Conservation (phyloP, 2,797 vertebrate genomes). For the Buphagus erythrorhynchus region DNA sequence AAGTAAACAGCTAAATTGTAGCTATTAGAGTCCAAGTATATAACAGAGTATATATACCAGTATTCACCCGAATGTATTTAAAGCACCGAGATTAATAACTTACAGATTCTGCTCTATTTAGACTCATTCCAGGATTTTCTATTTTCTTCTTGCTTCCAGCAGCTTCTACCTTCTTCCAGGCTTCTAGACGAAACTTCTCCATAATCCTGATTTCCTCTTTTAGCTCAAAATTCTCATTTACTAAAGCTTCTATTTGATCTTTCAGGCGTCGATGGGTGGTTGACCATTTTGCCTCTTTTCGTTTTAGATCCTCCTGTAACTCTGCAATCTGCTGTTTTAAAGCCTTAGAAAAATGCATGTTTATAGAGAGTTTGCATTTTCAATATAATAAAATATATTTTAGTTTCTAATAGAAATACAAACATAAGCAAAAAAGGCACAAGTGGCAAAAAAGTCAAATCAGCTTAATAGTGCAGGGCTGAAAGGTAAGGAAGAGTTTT, state of each 20-base stretch:
- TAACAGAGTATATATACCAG: background rate
- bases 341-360: slow-evolving; percentile 67
- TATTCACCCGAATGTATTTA: background rate
- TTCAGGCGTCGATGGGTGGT: slow-evolving; percentile 84
- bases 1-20: background rate
- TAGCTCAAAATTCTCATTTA: slow-evolving; percentile 86
- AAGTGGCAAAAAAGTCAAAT: background rate
- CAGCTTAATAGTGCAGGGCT: background rate
- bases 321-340: slow-evolving; percentile 89
- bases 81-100: slow-evolving; percentile 27
- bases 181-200: slow-evolving; percentile 88
- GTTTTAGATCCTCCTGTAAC: slow-evolving; percentile 90
- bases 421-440: background rate
- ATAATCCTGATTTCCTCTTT: slow-evolving; percentile 86
- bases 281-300: slow-evolving; percentile 90
- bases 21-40: background rate
- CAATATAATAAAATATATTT: background rate
- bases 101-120: slow-evolving; percentile 66
- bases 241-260: slow-evolving; percentile 88
- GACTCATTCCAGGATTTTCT: background rate
- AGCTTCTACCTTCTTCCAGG: slow-evolving; percentile 85
- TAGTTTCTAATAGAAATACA: background rate
- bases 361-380: background rate
- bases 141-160: slow-evolving; percentile 59
- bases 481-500: background rate